These are phyloP conservation scores for Eretmodus cyanostictus DNA, from an alignment of 2,113 vertebrate genomes.

Conservation along the genomic window DNA sequence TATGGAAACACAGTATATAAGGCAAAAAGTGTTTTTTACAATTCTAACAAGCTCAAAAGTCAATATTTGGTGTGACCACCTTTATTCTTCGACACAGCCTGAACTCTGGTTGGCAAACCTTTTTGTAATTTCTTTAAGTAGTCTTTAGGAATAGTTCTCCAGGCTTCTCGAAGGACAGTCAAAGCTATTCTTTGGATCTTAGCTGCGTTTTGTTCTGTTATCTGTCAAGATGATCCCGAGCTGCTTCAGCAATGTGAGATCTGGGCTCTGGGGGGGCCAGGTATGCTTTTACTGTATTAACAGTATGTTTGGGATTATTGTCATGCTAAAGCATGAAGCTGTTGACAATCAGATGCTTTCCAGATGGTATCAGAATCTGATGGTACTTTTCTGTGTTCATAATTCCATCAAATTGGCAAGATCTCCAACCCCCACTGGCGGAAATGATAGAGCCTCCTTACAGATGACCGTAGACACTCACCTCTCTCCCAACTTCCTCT, in stretches of 20 bases:
- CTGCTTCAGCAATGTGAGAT: not conserved
- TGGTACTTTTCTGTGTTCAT: not conserved
- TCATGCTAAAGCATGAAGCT: not conserved
- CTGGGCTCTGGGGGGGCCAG: not conserved
- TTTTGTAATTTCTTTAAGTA: not conserved
- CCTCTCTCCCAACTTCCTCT: not conserved
- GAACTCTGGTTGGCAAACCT: not conserved
- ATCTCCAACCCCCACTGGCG: not conserved
- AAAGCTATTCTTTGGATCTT: not conserved
- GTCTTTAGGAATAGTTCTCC: not conserved
- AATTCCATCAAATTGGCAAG: not conserved
- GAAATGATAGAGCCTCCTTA: not conserved
- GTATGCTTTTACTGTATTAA: not conserved
- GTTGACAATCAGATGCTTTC: not conserved
- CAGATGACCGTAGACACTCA: not conserved
- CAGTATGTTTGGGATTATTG: not conserved
- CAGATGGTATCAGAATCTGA: not conserved
- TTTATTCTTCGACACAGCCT: not conserved
- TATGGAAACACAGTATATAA: not conserved
- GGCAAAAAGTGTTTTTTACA: not conserved
- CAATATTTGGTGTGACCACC: not conserved
- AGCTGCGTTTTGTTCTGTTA: not conserved
- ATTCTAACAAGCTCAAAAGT: not conserved
- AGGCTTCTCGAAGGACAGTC: not conserved
- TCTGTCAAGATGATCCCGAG: not conserved